A percentile compares a stretch with the other conserved stretches of the same genome.
These are phyloP conservation scores for Sylvilagus bachmani DNA, from an alignment of 2,113 vertebrate species.

Conservation along the genomic window DNA sequence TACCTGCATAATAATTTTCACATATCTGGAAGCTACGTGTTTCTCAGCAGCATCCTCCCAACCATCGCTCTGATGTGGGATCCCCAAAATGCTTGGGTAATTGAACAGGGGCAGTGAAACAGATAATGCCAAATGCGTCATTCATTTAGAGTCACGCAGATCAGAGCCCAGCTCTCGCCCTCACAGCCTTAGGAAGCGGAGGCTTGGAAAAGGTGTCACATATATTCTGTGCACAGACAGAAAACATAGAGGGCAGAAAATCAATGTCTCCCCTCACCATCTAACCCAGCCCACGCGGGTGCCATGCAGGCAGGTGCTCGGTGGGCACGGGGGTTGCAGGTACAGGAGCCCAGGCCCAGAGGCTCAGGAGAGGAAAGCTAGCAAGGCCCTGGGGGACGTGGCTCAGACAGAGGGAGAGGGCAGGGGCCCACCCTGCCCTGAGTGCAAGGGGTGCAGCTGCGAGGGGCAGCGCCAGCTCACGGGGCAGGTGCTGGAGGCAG, in stretches of 20 bases:
- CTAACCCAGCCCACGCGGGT: too few relatives aligned
- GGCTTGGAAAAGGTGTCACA: not conserved
- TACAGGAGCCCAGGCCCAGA: not conserved
- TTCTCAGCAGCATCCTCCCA: not conserved
- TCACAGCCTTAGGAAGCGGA: not conserved
- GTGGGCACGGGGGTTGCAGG: not conserved
- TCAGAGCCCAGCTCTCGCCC: not conserved
- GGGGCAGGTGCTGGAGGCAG: not conserved
- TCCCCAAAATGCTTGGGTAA: conserved; percentile 8
- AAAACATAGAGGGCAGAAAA: not conserved
- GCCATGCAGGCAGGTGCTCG: too few relatives aligned
- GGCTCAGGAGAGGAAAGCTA: not conserved
- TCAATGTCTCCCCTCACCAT: not conserved
- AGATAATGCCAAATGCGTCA: not conserved
- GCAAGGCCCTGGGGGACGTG: too few relatives aligned
- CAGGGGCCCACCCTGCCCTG: rapidly evolving
- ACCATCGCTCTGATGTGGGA: not conserved
- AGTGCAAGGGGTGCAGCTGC: not conserved
- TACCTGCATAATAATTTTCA: not conserved
- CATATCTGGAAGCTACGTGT: not conserved
- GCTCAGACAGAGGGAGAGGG: not conserved
- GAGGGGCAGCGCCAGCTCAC: rapidly evolving
- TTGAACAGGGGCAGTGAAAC: not conserved
- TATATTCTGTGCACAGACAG: not conserved
- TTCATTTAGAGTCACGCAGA: not conserved